phyloP scores from a whole-genome alignment of 2,113 vertebrate species.

The Hystrix brachyura region DNA sequence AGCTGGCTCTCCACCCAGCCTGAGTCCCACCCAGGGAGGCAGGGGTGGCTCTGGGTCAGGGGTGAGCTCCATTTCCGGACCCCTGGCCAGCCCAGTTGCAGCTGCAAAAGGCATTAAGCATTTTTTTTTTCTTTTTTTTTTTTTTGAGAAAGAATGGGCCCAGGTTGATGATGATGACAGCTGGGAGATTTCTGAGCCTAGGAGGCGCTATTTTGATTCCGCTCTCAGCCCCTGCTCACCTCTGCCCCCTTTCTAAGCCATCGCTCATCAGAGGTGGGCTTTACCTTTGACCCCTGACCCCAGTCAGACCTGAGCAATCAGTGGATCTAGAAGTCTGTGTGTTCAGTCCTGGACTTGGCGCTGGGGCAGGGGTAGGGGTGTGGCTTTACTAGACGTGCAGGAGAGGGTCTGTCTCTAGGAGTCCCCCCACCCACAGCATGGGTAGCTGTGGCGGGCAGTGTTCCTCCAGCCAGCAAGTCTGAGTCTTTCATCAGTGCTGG shows the following conservation, averaged over 20 bases:
- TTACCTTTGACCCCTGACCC: conserved; percentile 52
- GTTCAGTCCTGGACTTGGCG: not conserved
- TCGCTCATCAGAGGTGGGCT: not conserved
- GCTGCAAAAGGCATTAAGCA: conserved; percentile 75
- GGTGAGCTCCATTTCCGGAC: conserved; percentile 72
- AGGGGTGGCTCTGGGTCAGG: conserved; percentile 46
- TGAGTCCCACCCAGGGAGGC: conserved; percentile 72
- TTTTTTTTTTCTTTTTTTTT: conserved; percentile 22
- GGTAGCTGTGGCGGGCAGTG: not conserved
- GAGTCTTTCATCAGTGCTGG: not conserved
- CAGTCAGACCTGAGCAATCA: not conserved
- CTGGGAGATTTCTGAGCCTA: conserved; percentile 58
- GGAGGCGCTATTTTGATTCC: not conserved
- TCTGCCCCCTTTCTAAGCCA: conserved; percentile 11
- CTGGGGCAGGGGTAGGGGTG: not conserved
- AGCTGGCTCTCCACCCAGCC: conserved; percentile 21
- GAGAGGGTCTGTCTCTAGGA: not conserved
- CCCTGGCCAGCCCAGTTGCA: conserved; percentile 73
- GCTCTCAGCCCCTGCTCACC: not conserved
- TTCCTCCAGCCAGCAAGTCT: not conserved
- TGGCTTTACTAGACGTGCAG: not conserved
- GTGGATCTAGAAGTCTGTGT: not conserved
- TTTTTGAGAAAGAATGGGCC: conserved; percentile 69
- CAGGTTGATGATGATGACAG: conserved; percentile 62
- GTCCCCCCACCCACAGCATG: too few relatives aligned